Evolutionary conservation across 2,113 vertebrate genomes (phyloP), one percentile per base, ranked within the genome.

Genomic region (Neopipo cinnamomea): DNA sequence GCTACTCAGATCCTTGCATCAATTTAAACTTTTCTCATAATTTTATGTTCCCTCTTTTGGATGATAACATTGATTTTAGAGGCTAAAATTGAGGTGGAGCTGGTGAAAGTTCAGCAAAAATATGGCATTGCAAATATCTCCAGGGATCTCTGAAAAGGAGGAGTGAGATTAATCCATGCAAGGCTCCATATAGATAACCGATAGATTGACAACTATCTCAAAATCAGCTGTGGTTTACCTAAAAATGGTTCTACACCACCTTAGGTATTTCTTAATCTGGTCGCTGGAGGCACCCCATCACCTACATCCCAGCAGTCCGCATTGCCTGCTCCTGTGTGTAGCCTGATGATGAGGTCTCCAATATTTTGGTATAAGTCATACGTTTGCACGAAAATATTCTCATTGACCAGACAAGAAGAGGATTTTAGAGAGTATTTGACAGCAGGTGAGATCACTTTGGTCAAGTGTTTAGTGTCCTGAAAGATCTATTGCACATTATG

Each of bases 401-500:
- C 55, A 79, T 11, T 92, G 55, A 67, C 25, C 24, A 61, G 52
- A 42, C 55, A 90, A 75, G 59, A 67, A 85, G 83, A 88, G 24
- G 44, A 88, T 87, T 79, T 92, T 73, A 70, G 44, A 74, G 35
- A 67, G 47, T n/a, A 92, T 91, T 46, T 8, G 4, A 89, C 61
- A 91, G 84, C 84, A 95, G 87, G 82, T 94, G 88, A 96, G 78
- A 94, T 91, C 89, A 94, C 80, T 89, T 73, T 5, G 20, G 83
- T 96, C 89, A 77, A 94, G 63, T 71, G 75, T 85, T 96, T 90
- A 93, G 58, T 76, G 77, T 91, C 65, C 88, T 78, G 39, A 94
- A 91, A 93, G 95, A 95, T 93, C 88, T 89, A 90, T 96, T 93
- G 55, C 78, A 77, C 63, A 85, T 91, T 94, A 96, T 66, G 78